Conservation (phyloP, 2,888 invertebrate species). For the Chymomyza amoena region DNA sequence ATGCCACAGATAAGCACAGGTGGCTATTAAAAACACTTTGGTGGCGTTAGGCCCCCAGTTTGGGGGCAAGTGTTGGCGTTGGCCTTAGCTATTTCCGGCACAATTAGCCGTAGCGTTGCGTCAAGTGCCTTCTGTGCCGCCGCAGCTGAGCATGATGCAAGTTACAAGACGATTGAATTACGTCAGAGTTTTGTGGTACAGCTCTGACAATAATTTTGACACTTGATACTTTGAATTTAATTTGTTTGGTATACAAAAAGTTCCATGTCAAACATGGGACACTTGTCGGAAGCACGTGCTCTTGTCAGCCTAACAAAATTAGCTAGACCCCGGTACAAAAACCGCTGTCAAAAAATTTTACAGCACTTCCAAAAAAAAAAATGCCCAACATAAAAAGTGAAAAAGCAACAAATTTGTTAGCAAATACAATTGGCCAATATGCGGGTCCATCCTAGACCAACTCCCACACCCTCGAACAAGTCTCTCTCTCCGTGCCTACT, state of each 20-base stretch:
- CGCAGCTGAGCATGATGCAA: background rate
- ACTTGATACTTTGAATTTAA: constrained; percentile 77
- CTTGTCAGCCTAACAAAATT: constrained; percentile 73
- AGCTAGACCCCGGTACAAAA: constrained; percentile 23
- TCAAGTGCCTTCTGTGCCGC: constrained; percentile 3
- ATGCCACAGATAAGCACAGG: constrained; percentile 36
- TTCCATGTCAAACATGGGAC: constrained; percentile 61
- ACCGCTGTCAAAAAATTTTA: constrained; percentile 21
- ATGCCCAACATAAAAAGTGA: constrained; percentile 19
- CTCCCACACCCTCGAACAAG: background rate
- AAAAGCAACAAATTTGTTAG: constrained; percentile 14
- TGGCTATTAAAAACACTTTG: constrained; percentile 71
- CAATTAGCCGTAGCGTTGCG: constrained; percentile 55
- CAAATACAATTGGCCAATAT: background rate
- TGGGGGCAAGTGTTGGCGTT: constrained; percentile 30
- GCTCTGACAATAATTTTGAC: constrained; percentile 56
- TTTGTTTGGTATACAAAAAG: constrained; percentile 43
- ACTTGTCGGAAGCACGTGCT: constrained; percentile 73
- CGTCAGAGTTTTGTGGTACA: background rate
- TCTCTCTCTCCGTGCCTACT: too few relatives aligned
- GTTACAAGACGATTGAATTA: background rate
- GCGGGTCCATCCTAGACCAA: background rate
- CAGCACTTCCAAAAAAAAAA: constrained; percentile 40
- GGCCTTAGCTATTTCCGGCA: constrained; percentile 67
- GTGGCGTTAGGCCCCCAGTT: constrained; percentile 55